Evolutionary conservation across 1,140 invertebrate genomes (phyloP).

Genomic region (Drosophila tani): DNA sequence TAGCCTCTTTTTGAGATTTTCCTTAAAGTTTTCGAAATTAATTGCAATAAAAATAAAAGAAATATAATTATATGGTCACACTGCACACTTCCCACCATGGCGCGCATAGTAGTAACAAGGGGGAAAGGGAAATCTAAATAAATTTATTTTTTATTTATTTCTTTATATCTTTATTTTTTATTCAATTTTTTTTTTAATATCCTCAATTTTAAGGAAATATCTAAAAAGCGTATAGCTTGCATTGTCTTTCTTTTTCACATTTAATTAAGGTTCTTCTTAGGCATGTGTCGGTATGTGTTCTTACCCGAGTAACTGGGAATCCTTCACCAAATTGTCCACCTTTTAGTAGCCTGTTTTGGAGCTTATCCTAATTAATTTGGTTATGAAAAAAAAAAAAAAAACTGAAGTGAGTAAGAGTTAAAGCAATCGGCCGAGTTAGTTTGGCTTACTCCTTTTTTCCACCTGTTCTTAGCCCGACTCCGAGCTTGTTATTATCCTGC

Average conservation of each 20-base stretch:
- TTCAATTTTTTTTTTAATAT: too few species aligned
- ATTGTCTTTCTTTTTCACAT: background rate
- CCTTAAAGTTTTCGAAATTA: background rate
- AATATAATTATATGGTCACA: too few species aligned
- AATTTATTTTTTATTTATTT: too few species aligned
- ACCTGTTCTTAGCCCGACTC: constrained; percentile 5
- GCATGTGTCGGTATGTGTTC: background rate
- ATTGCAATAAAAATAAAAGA: too few species aligned
- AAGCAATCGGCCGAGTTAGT: too few species aligned
- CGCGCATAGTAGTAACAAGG: too few species aligned
- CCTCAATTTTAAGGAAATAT: too few species aligned
- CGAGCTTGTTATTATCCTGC: constrained; percentile 22
- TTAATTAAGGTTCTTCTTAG: background rate
- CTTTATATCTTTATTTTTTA: too few species aligned
- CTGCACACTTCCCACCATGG: too few species aligned
- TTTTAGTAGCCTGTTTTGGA: background rate
- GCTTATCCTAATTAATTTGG: background rate
- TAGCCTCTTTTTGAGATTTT: constrained; percentile 8
- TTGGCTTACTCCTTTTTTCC: constrained; percentile 4
- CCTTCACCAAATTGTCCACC: background rate
- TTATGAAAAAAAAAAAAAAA: too few species aligned
- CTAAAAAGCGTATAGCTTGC: too few species aligned
- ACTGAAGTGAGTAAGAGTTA: background rate
- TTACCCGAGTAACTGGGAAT: constrained; percentile 1
- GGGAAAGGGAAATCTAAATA: too few species aligned